phyloP scores from a whole-genome alignment of 2,888 invertebrate species.

The Phorcus lineatus region DNA sequence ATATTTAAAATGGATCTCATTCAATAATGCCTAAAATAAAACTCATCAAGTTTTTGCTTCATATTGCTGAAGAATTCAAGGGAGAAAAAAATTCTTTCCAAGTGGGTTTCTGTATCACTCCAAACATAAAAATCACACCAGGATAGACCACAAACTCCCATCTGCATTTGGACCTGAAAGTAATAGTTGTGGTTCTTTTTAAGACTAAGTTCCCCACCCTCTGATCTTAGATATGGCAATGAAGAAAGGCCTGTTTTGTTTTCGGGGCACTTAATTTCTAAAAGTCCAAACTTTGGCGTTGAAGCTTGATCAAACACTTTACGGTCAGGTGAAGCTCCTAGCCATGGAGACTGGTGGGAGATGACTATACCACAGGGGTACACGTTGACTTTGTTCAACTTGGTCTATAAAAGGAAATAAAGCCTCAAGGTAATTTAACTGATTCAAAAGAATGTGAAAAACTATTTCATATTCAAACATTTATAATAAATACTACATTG shows the following conservation, averaged over 20 bases:
- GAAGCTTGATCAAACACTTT: not conserved
- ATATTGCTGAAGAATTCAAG: not conserved
- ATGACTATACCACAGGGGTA: not conserved
- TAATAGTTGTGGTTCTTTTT: constrained; percentile 1
- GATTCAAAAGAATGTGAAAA: too few relatives aligned
- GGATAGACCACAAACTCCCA: not conserved
- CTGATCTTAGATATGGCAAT: not conserved
- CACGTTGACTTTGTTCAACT: not conserved
- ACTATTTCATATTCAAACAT: too few relatives aligned
- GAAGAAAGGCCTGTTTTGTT: not conserved
- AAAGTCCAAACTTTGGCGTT: not conserved
- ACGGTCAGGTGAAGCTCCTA: not conserved
- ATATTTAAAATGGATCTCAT: too few relatives aligned
- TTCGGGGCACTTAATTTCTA: not conserved
- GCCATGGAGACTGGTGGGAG: too few relatives aligned
- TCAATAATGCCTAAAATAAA: constrained; percentile 2
- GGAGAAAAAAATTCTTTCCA: not conserved
- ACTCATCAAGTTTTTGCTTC: constrained; percentile 3
- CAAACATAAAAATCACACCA: constrained; percentile 19
- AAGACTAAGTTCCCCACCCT: not conserved
- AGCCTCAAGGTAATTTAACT: too few relatives aligned
- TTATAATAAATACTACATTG: too few relatives aligned
- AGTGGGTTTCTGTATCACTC: not conserved
- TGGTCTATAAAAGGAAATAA: too few relatives aligned
- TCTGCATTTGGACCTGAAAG: not conserved